Evolutionary conservation across 2,113 vertebrate species (phyloP).

Genomic region (Asarcornis scutulata): DNA sequence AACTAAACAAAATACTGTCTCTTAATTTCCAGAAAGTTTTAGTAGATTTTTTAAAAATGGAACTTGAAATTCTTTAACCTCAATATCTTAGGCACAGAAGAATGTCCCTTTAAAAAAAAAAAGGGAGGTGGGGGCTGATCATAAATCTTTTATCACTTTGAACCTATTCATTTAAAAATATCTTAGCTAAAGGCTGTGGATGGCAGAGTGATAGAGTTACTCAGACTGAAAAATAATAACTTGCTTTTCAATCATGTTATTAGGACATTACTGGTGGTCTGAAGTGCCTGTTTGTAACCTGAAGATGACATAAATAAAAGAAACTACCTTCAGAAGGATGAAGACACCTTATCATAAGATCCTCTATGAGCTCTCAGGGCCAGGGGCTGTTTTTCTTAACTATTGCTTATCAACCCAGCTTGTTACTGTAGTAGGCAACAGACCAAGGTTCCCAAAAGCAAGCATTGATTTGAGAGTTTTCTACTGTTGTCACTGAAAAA

Average conservation of each 20-base stretch:
- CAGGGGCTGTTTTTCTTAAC: not conserved
- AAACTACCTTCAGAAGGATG: not conserved
- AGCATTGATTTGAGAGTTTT: not conserved
- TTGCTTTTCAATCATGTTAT: not conserved
- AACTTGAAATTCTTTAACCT: not conserved
- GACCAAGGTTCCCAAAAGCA: not conserved
- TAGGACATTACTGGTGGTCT: not conserved
- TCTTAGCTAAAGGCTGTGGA: not conserved
- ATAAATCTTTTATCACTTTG: slow-evolving; percentile 11
- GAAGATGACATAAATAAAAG: not conserved
- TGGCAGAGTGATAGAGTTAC: not conserved
- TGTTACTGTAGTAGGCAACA: not conserved
- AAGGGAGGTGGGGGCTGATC: not conserved
- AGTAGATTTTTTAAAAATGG: not conserved
- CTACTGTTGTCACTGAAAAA: not conserved
- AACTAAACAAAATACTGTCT: not conserved
- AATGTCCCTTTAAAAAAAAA: not conserved
- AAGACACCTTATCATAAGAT: not conserved
- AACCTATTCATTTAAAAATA: slow-evolving; percentile 6
- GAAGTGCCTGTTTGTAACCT: not conserved
- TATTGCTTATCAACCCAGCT: not conserved
- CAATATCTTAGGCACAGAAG: not conserved
- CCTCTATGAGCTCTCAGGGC: not conserved
- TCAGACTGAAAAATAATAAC: not conserved
- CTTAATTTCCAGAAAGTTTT: not conserved